Evolutionary conservation across 2,113 vertebrate genomes (phyloP).

Genomic region (Emberiza fucata): DNA sequence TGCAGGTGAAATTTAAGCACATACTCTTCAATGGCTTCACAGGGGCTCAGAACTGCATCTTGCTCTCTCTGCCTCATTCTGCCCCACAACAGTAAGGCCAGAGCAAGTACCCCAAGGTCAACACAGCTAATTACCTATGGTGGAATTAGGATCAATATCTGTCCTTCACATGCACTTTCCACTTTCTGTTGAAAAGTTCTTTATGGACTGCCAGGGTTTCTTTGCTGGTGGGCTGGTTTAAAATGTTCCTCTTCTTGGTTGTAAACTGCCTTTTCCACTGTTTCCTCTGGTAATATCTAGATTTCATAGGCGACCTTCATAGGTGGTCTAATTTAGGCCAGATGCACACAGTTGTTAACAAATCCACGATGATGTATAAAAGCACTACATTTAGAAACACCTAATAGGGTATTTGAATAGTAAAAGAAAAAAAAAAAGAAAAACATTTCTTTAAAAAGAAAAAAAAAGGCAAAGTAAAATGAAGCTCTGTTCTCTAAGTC

Average conservation of each 20-base stretch:
- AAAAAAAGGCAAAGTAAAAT: not conserved
- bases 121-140: not conserved
- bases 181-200: not conserved
- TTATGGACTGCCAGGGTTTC: conserved; percentile 25
- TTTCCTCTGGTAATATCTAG: conserved; percentile 35
- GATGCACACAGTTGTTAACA: conserved; percentile 33
- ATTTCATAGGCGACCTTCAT: conserved; percentile 42
- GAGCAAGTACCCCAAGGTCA: not conserved
- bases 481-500: not conserved
- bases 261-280: conserved; percentile 34
- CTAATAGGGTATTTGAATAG: not conserved
- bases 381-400: conserved; percentile 40
- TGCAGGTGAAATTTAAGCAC: not conserved
- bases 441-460: not conserved
- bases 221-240: conserved; percentile 42
- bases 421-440: not conserved
- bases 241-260: conserved; percentile 16
- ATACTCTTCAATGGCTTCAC: not conserved
- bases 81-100: not conserved
- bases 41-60: not conserved
- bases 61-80: not conserved
- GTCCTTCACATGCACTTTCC: not conserved
- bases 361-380: conserved; percentile 30
- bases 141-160: not conserved
- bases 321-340: conserved; percentile 73